Percentiles rank a stretch among this genome's conserved stretches.
Evolutionary conservation across 2,888 invertebrate genomes (phyloP).

Genomic region (Drepanosiphum platanoidis): DNA sequence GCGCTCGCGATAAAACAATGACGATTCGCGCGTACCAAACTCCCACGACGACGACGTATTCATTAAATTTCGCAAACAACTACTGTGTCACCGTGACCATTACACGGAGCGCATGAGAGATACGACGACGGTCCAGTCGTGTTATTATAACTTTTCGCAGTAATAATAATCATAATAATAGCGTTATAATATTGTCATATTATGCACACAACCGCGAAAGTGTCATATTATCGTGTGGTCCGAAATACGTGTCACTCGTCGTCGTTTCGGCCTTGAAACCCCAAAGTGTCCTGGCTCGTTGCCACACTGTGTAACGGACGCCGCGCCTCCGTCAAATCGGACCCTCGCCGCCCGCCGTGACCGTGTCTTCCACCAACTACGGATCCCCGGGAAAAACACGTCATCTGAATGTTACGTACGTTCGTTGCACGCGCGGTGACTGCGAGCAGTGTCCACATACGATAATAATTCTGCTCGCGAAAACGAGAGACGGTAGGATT

Average conservation of each 20-base stretch:
- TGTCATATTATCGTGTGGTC: not conserved
- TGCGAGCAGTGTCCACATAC: not conserved
- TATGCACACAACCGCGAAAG: not conserved
- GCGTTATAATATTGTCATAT: not conserved
- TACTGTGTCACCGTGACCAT: not conserved
- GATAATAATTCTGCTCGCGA: too few relatives aligned
- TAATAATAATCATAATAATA: not conserved
- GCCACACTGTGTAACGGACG: not conserved
- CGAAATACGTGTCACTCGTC: not conserved
- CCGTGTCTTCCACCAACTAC: not conserved
- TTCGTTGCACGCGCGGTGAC: not conserved
- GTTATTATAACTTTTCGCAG: not conserved
- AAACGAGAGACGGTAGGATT: too few relatives aligned
- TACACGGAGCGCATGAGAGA: not conserved
- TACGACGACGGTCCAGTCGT: not conserved
- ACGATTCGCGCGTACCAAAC: not conserved
- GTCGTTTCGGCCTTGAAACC: not conserved
- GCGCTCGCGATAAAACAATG: not conserved
- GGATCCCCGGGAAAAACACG: not conserved
- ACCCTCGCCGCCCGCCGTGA: not conserved
- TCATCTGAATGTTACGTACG: not conserved
- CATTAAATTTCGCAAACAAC: not conserved
- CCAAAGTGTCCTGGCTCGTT: slow-evolving; percentile 5
- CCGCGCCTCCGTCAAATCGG: not conserved
- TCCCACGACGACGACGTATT: not conserved